phyloP scores from a whole-genome alignment of 2,113 vertebrate species.

The Sinosuthora webbiana region DNA sequence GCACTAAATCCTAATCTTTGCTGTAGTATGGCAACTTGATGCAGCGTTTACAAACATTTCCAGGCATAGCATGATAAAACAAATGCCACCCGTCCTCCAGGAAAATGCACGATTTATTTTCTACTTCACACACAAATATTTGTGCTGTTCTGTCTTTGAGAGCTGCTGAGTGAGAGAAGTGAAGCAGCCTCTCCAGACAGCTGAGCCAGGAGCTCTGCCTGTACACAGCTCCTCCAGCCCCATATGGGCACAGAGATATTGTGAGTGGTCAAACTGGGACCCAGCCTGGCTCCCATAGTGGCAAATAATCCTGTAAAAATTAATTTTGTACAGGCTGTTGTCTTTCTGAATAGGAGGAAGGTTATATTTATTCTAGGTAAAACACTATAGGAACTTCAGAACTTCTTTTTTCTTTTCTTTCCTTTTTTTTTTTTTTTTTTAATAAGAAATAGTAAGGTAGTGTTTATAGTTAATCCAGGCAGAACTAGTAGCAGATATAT shows the following conservation, averaged over 20 bases:
- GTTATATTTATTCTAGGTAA: neutral
- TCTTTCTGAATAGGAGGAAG: neutral
- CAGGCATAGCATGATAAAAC: slow-evolving; percentile 5
- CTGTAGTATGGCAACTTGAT: neutral
- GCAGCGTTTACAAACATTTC: slow-evolving; percentile 26
- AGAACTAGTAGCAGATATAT: neutral
- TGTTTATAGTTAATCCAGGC: neutral
- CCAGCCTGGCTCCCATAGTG: neutral
- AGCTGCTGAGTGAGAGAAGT: neutral
- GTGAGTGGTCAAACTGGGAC: neutral
- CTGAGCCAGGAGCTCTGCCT: neutral
- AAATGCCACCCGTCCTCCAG: slow-evolving; percentile 10
- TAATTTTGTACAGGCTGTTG: neutral
- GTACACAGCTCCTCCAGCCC: rapidly evolving
- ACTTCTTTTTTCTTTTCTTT: rapidly evolving
- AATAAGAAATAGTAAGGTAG: neutral
- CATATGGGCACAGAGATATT: neutral
- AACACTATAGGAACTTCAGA: rapidly evolving
- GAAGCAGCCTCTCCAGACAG: neutral
- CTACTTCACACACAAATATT: neutral
- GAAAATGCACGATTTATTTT: slow-evolving; percentile 1
- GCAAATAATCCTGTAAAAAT: neutral
- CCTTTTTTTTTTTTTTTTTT: neutral
- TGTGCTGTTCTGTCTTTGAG: neutral
- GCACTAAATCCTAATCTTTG: neutral